Conservation (phyloP, 2,113 vertebrate genomes). For the Haemorhous mexicanus region DNA sequence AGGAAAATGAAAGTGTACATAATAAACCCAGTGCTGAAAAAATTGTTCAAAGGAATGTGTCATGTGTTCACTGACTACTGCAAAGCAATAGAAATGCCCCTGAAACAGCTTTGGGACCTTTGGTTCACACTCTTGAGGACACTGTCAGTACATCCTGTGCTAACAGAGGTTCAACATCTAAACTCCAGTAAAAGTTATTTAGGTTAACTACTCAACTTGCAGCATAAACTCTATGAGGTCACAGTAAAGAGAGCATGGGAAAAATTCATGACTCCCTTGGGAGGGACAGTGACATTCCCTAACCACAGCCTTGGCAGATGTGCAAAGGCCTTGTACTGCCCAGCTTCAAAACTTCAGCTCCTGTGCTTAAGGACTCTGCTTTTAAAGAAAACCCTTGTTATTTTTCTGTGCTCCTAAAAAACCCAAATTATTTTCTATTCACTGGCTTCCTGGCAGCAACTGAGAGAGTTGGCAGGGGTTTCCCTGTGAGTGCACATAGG, state of each 20-base stretch:
- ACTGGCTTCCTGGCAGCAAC: constrained; percentile 23
- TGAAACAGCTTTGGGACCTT: background rate
- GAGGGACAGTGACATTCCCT: background rate
- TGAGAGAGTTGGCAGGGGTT: constrained; percentile 16
- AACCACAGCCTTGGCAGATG: background rate
- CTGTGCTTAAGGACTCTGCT: background rate
- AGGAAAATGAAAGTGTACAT: background rate
- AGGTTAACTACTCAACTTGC: background rate
- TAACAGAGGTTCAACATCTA: background rate
- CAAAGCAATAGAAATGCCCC: background rate
- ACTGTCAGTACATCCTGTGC: background rate
- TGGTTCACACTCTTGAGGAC: background rate
- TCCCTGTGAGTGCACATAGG: background rate
- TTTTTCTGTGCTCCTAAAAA: background rate
- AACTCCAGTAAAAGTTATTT: background rate
- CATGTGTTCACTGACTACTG: background rate
- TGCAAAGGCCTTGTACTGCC: background rate
- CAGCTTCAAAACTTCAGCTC: background rate
- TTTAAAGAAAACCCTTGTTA: background rate
- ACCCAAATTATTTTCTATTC: background rate
- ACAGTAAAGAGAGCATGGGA: background rate
- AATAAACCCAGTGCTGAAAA: background rate
- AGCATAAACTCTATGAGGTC: background rate
- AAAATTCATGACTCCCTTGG: background rate
- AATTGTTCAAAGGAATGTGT: background rate